Conservation (phyloP, 2,888 invertebrate species). For the Capitulum mitella region DNA sequence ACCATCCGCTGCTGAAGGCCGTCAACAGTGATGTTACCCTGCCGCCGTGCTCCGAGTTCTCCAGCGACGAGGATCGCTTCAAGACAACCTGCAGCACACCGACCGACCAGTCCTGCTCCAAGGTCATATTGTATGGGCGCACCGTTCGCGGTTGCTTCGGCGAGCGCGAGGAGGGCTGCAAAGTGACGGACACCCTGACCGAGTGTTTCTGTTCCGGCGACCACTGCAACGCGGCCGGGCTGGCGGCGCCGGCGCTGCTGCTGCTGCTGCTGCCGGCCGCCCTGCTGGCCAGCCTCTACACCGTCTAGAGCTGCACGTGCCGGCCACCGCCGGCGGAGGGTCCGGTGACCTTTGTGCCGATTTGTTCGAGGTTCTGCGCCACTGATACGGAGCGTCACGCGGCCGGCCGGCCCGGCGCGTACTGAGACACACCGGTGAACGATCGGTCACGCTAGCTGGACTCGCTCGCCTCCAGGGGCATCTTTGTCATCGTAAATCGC, state of each 20-base stretch:
- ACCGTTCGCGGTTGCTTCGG: not conserved
- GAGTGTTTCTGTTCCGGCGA: not conserved
- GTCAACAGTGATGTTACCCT: not conserved
- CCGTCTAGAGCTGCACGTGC: too few relatives aligned
- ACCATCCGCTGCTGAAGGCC: not conserved
- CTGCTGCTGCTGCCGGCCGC: slow-evolving; percentile 21
- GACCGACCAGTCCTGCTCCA: not conserved
- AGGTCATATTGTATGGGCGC: not conserved
- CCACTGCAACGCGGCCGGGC: slow-evolving; percentile 1
- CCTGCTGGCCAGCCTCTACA: not conserved
- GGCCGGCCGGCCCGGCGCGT: too few relatives aligned
- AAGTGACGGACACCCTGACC: not conserved
- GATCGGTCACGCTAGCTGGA: too few relatives aligned
- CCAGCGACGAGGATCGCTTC: not conserved
- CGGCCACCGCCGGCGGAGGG: too few relatives aligned
- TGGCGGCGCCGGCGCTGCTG: not conserved
- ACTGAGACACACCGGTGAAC: too few relatives aligned
- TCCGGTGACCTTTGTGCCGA: too few relatives aligned
- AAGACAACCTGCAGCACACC: not conserved
- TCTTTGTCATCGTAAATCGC: too few relatives aligned
- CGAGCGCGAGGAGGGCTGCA: not conserved
- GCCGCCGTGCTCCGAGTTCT: not conserved
- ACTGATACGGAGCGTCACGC: too few relatives aligned
- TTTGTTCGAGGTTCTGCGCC: too few relatives aligned
- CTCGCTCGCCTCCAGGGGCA: too few relatives aligned